Evolutionary conservation across 2,797 vertebrate genomes (phyloP).

Genomic region (Syngnathus rostellatus): DNA sequence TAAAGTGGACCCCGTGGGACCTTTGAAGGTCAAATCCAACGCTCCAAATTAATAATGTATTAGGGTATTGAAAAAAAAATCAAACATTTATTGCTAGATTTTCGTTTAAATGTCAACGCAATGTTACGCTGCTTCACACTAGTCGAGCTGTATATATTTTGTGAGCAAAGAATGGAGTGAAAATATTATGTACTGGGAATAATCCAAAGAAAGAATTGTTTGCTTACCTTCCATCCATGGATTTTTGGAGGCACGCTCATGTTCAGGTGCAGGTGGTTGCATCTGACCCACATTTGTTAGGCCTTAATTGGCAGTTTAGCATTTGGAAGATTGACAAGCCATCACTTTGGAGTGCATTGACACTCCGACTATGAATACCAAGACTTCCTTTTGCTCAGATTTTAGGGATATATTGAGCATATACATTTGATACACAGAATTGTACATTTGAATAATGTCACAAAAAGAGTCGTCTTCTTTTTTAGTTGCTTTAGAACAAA

Average conservation of each 20-base stretch:
- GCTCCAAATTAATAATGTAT: background rate
- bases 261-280: background rate
- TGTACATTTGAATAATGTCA: background rate
- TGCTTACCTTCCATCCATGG: background rate
- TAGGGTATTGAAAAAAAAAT: background rate
- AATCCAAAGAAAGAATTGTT: background rate
- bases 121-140: background rate
- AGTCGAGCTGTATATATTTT: background rate
- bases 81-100: background rate
- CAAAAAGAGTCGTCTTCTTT: too few relatives aligned
- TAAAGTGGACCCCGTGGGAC: constrained; percentile 70
- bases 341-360: constrained; percentile 6
- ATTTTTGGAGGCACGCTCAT: background rate
- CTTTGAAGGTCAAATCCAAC: constrained; percentile 67
- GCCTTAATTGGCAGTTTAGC: constrained; percentile 61
- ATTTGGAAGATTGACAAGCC: constrained; percentile 50
- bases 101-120: background rate
- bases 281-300: constrained; percentile 5
- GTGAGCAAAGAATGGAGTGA: background rate
- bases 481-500: too few relatives aligned
- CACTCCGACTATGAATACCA: background rate
- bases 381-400: background rate
- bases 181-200: too few relatives aligned
- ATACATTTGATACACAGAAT: background rate
- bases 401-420: background rate